Conservation (phyloP, 1,140 invertebrate species). For the Lepeophtheirus salmonis region DNA sequence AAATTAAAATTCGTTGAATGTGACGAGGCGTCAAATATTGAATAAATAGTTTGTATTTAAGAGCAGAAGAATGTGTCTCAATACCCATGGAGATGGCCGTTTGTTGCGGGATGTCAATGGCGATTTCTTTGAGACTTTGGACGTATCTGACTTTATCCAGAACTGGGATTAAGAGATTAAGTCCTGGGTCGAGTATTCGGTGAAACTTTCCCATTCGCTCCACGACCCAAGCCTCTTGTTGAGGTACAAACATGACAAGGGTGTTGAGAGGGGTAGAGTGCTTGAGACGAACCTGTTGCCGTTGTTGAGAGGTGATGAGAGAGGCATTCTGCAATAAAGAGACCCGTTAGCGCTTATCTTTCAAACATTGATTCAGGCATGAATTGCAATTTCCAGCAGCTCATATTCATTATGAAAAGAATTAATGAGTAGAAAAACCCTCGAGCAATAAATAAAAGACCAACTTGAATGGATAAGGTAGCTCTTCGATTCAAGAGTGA, state of each 20-base stretch:
- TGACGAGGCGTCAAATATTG: neutral
- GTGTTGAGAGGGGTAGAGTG: slow-evolving; percentile 14
- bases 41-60: too few relatives aligned
- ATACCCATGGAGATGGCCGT: slow-evolving; percentile 79
- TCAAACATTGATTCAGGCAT: neutral
- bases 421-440: too few relatives aligned
- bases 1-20: neutral
- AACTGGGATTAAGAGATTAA: slow-evolving; percentile 81
- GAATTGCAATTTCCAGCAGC: neutral
- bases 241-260: slow-evolving; percentile 72
- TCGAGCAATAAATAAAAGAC: too few relatives aligned
- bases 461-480: too few relatives aligned
- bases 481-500: neutral
- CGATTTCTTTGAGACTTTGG: slow-evolving; percentile 96
- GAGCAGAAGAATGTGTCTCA: too few relatives aligned
- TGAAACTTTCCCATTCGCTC: slow-evolving; percentile 96
- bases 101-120: slow-evolving; percentile 96
- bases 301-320: neutral
- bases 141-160: slow-evolving; percentile 91
- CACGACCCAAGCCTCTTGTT: slow-evolving; percentile 94
- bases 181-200: slow-evolving; percentile 73
- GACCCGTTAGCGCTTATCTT: too few relatives aligned
- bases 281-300: slow-evolving; percentile 1
- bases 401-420: too few relatives aligned
- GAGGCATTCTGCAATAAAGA: too few relatives aligned